A percentile compares a stretch with the other conserved stretches of the same genome.
Evolutionary conservation across 2,797 vertebrate species (phyloP).

Genomic region (Hirundo rustica): DNA sequence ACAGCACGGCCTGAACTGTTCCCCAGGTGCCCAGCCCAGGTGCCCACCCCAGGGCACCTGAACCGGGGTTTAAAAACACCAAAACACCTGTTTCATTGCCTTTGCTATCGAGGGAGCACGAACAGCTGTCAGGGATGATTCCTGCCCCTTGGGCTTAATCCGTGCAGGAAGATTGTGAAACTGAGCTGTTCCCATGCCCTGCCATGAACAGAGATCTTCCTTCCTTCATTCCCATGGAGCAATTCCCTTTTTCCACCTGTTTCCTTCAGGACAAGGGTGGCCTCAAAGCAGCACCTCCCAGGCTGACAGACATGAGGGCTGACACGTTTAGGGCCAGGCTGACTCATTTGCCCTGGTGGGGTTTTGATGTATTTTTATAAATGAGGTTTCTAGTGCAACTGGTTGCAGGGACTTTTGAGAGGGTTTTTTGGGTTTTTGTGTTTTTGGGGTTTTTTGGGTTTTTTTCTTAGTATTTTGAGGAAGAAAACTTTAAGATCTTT

Average conservation of each 20-base stretch:
- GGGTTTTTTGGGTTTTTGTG: neutral
- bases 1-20: rapidly evolving
- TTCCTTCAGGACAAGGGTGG: neutral
- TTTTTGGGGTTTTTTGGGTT: neutral
- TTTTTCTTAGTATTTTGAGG: conserved; percentile 48
- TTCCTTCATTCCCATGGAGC: rapidly evolving
- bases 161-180: neutral
- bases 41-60: neutral
- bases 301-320: rapidly evolving
- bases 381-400: neutral
- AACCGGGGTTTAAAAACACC: neutral
- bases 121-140: neutral
- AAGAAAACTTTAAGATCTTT: conserved; percentile 32
- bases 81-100: neutral
- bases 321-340: rapidly evolving
- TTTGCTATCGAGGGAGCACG: neutral
- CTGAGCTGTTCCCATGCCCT: neutral
- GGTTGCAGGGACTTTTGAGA: conserved; percentile 22
- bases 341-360: neutral
- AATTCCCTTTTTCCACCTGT: neutral
- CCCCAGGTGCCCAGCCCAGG: neutral
- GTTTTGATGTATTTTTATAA: neutral
- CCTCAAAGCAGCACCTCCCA: neutral
- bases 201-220: neutral
- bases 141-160: neutral